Percentiles rank a stretch among this genome's conserved stretches.
Evolutionary conservation across 1,140 invertebrate species (phyloP).

Genomic region (Ladona fulva): DNA sequence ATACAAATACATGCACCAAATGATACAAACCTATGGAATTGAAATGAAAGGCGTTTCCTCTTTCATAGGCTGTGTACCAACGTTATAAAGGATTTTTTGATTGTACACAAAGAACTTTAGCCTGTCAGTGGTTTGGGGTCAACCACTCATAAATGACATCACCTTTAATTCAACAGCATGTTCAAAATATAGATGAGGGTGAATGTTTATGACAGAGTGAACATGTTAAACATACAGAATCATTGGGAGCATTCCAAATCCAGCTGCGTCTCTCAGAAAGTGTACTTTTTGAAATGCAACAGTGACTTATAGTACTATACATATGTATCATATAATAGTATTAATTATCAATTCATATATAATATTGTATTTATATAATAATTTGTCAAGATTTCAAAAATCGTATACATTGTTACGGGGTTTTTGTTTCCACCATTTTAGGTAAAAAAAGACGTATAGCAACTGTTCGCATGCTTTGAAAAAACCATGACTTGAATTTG

Average conservation of each 20-base stretch:
- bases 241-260: background rate
- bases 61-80: background rate
- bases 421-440: conserved; percentile 3
- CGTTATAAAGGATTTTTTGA: background rate
- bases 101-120: background rate
- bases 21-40: background rate
- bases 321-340: conserved; percentile 4
- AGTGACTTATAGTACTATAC: conserved; percentile 10
- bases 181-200: background rate
- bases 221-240: background rate
- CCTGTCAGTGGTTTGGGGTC: background rate
- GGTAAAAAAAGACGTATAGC: conserved; percentile 9
- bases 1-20: background rate
- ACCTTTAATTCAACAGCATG: background rate
- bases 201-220: background rate
- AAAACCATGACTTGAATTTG: background rate
- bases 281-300: conserved; percentile 8
- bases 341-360: background rate
- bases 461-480: conserved; percentile 5
- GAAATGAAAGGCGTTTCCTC: background rate
- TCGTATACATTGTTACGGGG: conserved; percentile 9
- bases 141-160: background rate
- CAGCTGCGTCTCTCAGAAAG: conserved; percentile 7
- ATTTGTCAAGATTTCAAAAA: conserved; percentile 10
- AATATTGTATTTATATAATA: conserved; percentile 11